Percentiles rank a stretch among this genome's conserved stretches.
phyloP scores from a whole-genome alignment of 2,888 invertebrate species.

The Protonemura montana region DNA sequence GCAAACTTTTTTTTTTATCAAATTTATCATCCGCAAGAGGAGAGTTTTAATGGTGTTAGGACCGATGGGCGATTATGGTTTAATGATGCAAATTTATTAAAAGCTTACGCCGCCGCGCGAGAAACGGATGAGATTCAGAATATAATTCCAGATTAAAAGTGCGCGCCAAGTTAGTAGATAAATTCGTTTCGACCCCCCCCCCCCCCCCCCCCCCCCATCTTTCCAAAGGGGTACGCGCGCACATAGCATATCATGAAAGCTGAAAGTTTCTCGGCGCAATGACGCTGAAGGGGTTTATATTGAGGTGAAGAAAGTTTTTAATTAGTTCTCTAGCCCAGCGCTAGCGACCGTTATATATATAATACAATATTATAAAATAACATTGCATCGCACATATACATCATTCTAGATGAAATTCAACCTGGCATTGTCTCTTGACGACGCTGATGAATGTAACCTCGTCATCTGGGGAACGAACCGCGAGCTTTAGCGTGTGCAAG shows the following conservation, averaged over 20 bases:
- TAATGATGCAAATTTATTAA: conserved; percentile 7
- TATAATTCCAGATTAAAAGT: neutral
- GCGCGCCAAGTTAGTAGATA: neutral
- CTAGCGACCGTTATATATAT: neutral
- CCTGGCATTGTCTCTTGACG: neutral
- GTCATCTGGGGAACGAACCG: neutral
- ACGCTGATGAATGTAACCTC: neutral
- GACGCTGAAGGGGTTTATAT: neutral
- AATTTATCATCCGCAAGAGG: neutral
- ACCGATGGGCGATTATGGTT: neutral
- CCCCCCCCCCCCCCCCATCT: too few relatives aligned
- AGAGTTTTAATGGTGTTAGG: neutral
- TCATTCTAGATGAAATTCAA: neutral
- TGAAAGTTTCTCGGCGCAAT: neutral
- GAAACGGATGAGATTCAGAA: neutral
- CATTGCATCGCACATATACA: neutral
- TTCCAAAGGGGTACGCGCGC: too few relatives aligned
- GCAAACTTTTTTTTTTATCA: neutral
- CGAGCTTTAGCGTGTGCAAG: neutral
- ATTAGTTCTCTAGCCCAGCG: neutral
- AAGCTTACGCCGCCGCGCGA: neutral
- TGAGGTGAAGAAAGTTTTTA: conserved; percentile 5
- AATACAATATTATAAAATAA: neutral
- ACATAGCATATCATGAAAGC: neutral
- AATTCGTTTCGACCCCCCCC: neutral